Base-by-base conservation (phyloP, 2,888 invertebrate species). In the Bembecia ichneumoniformis region DNA sequence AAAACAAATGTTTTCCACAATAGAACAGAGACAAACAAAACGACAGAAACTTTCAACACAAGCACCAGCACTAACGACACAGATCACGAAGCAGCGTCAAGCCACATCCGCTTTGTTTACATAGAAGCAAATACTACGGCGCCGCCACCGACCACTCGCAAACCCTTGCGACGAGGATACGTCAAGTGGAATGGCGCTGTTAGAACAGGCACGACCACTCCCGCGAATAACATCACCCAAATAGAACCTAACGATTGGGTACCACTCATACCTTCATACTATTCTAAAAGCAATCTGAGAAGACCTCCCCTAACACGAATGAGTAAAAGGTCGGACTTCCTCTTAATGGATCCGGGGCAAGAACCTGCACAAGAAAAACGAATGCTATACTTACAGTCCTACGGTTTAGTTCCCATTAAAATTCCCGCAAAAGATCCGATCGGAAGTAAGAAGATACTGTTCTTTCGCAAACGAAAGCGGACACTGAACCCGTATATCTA, bases 191-290 rank as follows among this genome's bases (percentile, higher is more conserved):
- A 81, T 20, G 77, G 84, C 61, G 66, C 63, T 49, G 70, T 82
- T 16, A 86, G 75, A 64, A 65, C 62, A 53, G 72, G 66, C 60
- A 64, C 68, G 40, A 54, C 57, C 62, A 46, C 59, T 67, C 20
- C 48, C 10, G 43, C 51, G 35, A 58, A 62, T 17, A 77, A 73
- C 52, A 70, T 70, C 48, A 70, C 71, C 28, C 59, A 66, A 50
- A 63, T 74, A 34, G 66, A 71, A 59, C 62, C 66, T 5, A 84
- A 82, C 55, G 87, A 86, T 52, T 88, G 88, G 88, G 69, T 87
- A 44, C 88, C 88, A 17, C 82, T 87, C 46, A 55, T 79, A 54
- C 87, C 87, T 10, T 69, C 81, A 13, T 80, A 83, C 62, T 82
- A 69, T 58, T 61, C 71, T 20, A 66, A 72, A 66, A 59, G n/a